Base-by-base conservation (phyloP, 2,113 vertebrate species). In the Paracanthobrama guichenoti region DNA sequence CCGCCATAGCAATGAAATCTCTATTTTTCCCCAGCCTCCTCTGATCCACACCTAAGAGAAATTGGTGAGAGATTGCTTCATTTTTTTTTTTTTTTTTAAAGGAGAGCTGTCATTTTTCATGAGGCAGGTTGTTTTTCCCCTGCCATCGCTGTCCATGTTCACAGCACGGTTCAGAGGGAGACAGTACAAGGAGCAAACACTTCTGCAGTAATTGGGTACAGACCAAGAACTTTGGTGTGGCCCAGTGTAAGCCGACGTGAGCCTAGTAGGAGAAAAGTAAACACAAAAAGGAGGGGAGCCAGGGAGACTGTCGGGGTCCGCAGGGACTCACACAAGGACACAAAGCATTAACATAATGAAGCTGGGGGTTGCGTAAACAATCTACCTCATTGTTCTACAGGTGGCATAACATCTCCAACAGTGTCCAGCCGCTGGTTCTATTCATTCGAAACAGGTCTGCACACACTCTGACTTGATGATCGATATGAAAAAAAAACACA, bases 321-420 rank as follows among this genome's bases (percentile, higher is more conserved):
- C 8, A 81, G 50, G 24, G 79, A 75, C 60, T 72, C 18, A 1
- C 26, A n/a, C 7, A 79, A 66, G 31, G 57, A 60, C 42, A 59
- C 77, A 77, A 10, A 76, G 79, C 53, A 85, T 87, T 85, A 82
- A 50, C 66, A 81, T 87, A 84, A 81, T 66, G 59, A 66, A 39
- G 20, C 42, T 72, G 48, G 39, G 50, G 73, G 13, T 20, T 62
- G 84, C 42, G 75, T 46, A 71, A 79, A 79, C 64, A 86, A 31
- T 67, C 35, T 31, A 69, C 35, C 77, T 75, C 35, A 72, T 50
- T 80, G 79, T 48, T 80, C 76, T 74, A 85, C 86, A 87, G 86
- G 84, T 85, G 84, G 10, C 24, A 28, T 14, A 18, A 24, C 39
- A 46, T 82, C 46, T 69, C 60, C n/a, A 46, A 42, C 8, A 16